Conservation (phyloP, 2,888 invertebrate genomes). For the Tenthredo notha region DNA sequence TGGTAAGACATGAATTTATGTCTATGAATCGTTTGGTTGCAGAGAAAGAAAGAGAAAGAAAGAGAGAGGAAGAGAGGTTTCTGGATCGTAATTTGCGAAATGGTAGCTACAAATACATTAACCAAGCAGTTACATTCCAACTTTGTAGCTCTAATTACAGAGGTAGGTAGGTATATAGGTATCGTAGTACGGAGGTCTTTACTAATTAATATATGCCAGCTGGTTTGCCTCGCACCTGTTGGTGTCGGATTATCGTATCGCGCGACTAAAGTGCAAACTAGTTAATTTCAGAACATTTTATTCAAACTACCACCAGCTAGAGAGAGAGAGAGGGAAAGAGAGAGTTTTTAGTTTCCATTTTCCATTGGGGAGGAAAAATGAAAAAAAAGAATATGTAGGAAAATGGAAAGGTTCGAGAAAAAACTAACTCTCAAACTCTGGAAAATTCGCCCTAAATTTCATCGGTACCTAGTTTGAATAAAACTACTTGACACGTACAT, state of each 20-base stretch:
- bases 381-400: not conserved
- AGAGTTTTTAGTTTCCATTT: not conserved
- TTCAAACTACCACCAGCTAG: not conserved
- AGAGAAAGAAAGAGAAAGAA: not conserved
- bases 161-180: slow-evolving; percentile 1
- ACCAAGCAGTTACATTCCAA: slow-evolving; percentile 10
- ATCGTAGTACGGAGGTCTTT: slow-evolving; percentile 31
- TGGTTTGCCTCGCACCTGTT: slow-evolving; percentile 45
- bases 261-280: slow-evolving; percentile 31
- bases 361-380: not conserved
- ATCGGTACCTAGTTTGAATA: not conserved
- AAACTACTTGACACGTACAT: not conserved
- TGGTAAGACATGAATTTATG: not conserved
- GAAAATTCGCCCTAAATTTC: not conserved
- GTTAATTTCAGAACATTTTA: slow-evolving; percentile 34
- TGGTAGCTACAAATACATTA: slow-evolving; percentile 25
- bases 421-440: not conserved
- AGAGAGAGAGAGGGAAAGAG: not conserved
- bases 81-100: not conserved
- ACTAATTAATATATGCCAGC: slow-evolving; percentile 48
- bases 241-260: slow-evolving; percentile 41
- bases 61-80: not conserved
- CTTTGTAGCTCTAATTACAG: slow-evolving; percentile 39
- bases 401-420: not conserved
- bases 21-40: not conserved